Conservation (phyloP, 92 coral and sea anemone species). For the Pocillopora grandis region DNA sequence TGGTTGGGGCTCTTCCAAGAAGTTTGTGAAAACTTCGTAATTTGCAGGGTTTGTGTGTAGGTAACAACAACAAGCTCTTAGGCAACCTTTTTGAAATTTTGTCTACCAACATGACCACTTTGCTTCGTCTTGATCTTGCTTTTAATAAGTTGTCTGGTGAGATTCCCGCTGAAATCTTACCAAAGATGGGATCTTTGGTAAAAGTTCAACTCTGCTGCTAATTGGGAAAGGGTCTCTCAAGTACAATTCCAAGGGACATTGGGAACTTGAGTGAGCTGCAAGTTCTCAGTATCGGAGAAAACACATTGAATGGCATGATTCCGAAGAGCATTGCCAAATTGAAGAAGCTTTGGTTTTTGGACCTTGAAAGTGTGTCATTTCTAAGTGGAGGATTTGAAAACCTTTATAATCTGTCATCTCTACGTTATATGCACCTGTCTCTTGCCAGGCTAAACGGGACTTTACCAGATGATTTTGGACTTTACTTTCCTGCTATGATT, state of each 20-base stretch:
- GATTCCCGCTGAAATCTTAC: conserved; percentile 57
- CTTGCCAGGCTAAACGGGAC: conserved; percentile 62
- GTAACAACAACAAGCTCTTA: conserved; percentile 30
- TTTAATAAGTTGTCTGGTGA: conserved; percentile 58
- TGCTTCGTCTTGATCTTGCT: conserved; percentile 51
- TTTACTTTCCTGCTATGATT: conserved; percentile 57
- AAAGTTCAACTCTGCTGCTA: conserved; percentile 75
- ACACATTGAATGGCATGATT: conserved; percentile 54
- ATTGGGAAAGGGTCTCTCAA: conserved; percentile 46
- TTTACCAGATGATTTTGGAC: conserved; percentile 67
- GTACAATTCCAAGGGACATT: conserved; percentile 67
- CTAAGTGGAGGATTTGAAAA: conserved; percentile 54
- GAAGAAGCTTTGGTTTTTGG: conserved; percentile 76
- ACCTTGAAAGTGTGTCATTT: conserved; percentile 49
- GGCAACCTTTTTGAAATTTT: conserved; percentile 62
- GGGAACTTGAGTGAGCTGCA: conserved; percentile 75
- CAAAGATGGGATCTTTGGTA: conserved; percentile 55
- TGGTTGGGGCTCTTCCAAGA: conserved; percentile 57
- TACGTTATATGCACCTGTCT: conserved; percentile 65
- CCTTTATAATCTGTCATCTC: conserved; percentile 52
- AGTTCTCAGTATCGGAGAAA: conserved; percentile 81
- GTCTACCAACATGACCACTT: conserved; percentile 67
- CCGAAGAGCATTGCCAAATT: conserved; percentile 71
- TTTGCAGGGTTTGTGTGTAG: conserved; percentile 65
- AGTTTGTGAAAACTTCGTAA: conserved; percentile 80